Conservation (phyloP, 2,113 vertebrate genomes). For the Agapornis roseicollis region DNA sequence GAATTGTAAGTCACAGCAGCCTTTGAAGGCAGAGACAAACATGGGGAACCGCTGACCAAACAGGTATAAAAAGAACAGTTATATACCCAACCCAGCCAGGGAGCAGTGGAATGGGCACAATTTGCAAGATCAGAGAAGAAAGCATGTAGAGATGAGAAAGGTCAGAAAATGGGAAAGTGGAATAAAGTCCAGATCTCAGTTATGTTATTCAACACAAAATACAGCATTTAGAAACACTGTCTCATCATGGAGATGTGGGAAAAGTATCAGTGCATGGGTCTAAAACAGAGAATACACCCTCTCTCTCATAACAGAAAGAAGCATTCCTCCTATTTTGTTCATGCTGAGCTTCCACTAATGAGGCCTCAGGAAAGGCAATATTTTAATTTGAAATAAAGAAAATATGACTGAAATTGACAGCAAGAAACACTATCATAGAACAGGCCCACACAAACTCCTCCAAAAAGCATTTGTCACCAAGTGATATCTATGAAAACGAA, state of each 20-base stretch:
- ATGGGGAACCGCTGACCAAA: neutral
- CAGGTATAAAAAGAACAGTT: neutral
- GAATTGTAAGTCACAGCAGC: neutral
- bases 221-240: neutral
- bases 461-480: neutral
- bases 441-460: neutral
- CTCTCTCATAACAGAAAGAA: neutral
- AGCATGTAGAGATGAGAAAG: neutral
- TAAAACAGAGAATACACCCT: neutral
- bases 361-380: neutral
- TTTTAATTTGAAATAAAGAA: neutral
- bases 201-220: neutral
- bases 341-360: neutral
- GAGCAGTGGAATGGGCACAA: accelerated
- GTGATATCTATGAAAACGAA: neutral
- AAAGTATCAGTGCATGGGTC: neutral
- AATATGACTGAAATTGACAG: neutral
- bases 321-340: neutral
- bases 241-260: neutral
- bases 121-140: neutral
- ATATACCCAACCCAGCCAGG: accelerated
- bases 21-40: neutral
- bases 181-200: neutral
- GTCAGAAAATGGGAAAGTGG: neutral
- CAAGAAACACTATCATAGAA: neutral